Conservation (phyloP, 2,888 invertebrate genomes). For the Ichneumoninae sp. region DNA sequence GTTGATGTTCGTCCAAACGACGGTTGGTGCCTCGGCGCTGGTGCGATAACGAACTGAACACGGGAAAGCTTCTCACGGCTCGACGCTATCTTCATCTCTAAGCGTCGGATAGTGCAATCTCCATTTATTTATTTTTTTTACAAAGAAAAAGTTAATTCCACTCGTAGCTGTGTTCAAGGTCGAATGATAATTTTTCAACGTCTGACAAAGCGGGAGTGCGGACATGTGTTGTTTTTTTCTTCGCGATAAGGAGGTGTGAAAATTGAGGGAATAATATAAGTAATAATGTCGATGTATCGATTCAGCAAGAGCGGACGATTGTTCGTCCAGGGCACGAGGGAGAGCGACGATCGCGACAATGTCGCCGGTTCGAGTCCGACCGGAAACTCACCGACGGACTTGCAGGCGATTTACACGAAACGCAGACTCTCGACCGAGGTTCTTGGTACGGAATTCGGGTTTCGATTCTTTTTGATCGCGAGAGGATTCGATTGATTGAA, state of each 20-base stretch:
- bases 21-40: slow-evolving; percentile 1
- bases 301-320: slow-evolving; percentile 91
- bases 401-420: slow-evolving; percentile 93
- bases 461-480: slow-evolving; percentile 43
- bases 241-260: slow-evolving; percentile 2
- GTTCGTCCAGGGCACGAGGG: slow-evolving; percentile 91
- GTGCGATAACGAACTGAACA: slow-evolving; percentile 49
- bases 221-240: slow-evolving; percentile 35
- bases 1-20: neutral
- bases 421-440: slow-evolving; percentile 94
- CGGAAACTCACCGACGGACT: slow-evolving; percentile 83
- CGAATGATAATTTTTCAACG: neutral
- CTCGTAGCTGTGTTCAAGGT: neutral
- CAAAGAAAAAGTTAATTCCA: slow-evolving; percentile 9
- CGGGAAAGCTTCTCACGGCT: slow-evolving; percentile 33
- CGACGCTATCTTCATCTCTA: slow-evolving; percentile 42
- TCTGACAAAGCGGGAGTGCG: neutral
- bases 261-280: neutral
- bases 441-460: slow-evolving; percentile 86
- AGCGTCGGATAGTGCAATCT: slow-evolving; percentile 56
- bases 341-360: slow-evolving; percentile 87
- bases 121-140: slow-evolving; percentile 3
- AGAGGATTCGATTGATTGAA: slow-evolving; percentile 69
- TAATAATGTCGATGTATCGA: slow-evolving; percentile 90
- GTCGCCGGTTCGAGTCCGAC: slow-evolving; percentile 78